phyloP scores from a whole-genome alignment of 2,888 invertebrate species.

The Meteorus colon region DNA sequence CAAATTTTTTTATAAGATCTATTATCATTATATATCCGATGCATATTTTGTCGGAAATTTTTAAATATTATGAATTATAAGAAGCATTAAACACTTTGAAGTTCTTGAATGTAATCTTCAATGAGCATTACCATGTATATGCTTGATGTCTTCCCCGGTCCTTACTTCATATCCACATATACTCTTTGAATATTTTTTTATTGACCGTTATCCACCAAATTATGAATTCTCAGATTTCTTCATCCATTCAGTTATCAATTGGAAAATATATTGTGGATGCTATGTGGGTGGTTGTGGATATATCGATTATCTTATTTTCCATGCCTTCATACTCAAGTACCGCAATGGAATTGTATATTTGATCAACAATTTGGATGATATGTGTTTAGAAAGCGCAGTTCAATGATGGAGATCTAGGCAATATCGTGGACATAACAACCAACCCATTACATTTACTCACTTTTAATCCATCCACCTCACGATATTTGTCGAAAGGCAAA shows the following conservation, averaged over 20 bases:
- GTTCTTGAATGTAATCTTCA: too few species aligned
- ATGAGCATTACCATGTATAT: too few species aligned
- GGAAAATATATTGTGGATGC: neutral
- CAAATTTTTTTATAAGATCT: too few species aligned
- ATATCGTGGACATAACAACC: constrained; percentile 15
- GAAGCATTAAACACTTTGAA: too few species aligned
- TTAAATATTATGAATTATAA: too few species aligned
- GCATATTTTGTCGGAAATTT: too few species aligned
- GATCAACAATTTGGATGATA: constrained; percentile 30
- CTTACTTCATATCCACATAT: too few species aligned
- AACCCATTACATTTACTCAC: constrained; percentile 7
- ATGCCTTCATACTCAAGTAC: constrained; percentile 1
- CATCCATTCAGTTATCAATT: neutral
- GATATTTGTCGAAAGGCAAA: constrained; percentile 26
- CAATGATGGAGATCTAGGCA: constrained; percentile 14
- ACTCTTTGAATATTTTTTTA: too few species aligned
- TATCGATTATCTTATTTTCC: neutral
- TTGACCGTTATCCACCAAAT: too few species aligned
- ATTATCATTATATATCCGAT: too few species aligned
- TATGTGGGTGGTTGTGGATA: neutral
- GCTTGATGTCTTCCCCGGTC: too few species aligned
- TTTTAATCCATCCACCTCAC: neutral
- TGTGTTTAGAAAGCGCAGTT: constrained; percentile 29
- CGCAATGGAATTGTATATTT: constrained; percentile 17
- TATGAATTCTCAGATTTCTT: too few species aligned